Evolutionary conservation across 2,888 invertebrate genomes (phyloP), one percentile per base, ranked within the genome.

Genomic region (Blastobasis adustella): DNA sequence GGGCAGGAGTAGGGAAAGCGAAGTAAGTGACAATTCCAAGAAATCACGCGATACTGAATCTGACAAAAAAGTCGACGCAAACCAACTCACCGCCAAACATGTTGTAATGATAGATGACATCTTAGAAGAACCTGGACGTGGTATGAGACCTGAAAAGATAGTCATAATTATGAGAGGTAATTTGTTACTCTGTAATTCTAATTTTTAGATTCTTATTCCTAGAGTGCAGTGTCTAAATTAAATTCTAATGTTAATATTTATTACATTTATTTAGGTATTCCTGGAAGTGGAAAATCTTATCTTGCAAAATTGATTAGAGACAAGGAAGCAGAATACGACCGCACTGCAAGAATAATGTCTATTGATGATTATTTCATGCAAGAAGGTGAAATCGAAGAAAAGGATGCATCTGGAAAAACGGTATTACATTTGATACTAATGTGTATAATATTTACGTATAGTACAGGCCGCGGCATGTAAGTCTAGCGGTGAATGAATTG

Each of bases 361-460:
- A 91, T 98, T 55, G 98, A 98, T 77, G 98, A 98, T 82, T 98
- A 98, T 82, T 98, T 98, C 71, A 94, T 98, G 91, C 92, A 95
- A 54, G 96, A 96, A 79, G 92, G 93, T 54, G 96, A 96, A 79
- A 90, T 92, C 60, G 93, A 92, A 65, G 90, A 91, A 49, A 90
- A 82, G 49, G 94, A 95, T 71, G 90, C 91, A 4, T 93, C 93
- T 56, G 95, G 95, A 9, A 94, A 94, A 77, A 91, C 90, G 71
- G 90, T 94, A 52, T 75, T 23, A 23, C 23, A 23, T 23, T 2
- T 23, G 23, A 23, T 23, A 23, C 23, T 23, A 23, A 23, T 23
- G 23, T 2, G 23, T 23, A 2, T 23, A 23, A 23, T 23, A 23
- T 23, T 23, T 23, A 23, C 23, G 23, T 23, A 23, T 23, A 23